Evolutionary conservation across 1,140 invertebrate species (phyloP), one percentile per base, ranked within the genome.

Genomic region (Microplitis mediator): DNA sequence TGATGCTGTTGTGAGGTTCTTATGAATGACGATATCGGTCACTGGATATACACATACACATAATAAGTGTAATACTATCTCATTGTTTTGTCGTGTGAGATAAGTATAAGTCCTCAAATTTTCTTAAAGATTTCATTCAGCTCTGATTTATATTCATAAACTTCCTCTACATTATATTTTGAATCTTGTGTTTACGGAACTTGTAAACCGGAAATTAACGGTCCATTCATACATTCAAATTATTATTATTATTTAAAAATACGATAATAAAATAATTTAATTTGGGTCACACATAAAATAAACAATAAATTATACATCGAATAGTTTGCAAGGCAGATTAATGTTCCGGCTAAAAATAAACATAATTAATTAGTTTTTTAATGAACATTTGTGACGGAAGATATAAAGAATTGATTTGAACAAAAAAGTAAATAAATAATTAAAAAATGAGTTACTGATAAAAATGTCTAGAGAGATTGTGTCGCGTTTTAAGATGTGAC

Each of bases 401-500:
- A 23, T 2, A 23, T 23, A 23, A 23, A 23, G 23, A 23, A 23
- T 23, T 23, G 23, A 23, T 23, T 23, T 23, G 2, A 23, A 23
- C 23, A 23, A 23, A 23, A 23, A 23, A 23, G 23, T 23, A 23
- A 23, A 23, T 23, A 23, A 0, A 23, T 23, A 23, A 23, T 23
- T 23, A 23, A 23, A 23, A 23, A 23, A 23, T 23, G 23, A 23
- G 23, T 23, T 23, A 23, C 23, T 23, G 23, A 23, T 23, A 23
- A 23, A 23, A 23, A 23, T 23, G 23, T 23, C 69, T 72, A 71
- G 70, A 71, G 70, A 72, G 16, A 50, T 62, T 50, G 64, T 51
- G 64, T 75, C 69, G 66, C 69, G 69, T 63, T 68, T 74, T 62
- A 71, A 68, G 76, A 66, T 69, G 31, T 72, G 74, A 75, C 76